These are phyloP conservation scores for Anguilla megastoma DNA, from an alignment of 2,797 vertebrate genomes.

Conservation along the genomic window DNA sequence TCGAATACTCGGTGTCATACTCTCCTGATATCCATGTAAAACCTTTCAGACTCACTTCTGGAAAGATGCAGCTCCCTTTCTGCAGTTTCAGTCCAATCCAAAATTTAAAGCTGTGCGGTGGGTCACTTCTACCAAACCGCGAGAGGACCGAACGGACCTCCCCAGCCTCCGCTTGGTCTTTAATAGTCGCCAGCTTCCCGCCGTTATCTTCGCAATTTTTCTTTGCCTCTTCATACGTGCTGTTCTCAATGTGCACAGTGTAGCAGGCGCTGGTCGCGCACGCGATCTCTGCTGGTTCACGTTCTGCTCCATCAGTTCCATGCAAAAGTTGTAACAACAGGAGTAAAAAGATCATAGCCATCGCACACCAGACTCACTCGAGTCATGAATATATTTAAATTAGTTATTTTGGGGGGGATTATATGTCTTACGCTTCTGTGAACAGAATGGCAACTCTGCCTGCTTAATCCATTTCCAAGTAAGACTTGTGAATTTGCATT, in stretches of 20 bases:
- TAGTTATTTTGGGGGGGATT: not conserved
- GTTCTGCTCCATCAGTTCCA: constrained; percentile 32
- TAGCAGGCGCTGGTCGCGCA: constrained; percentile 65
- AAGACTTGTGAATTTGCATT: constrained; percentile 45
- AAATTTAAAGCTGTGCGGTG: constrained; percentile 32
- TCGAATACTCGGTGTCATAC: constrained; percentile 60
- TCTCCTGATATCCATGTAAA: constrained; percentile 67
- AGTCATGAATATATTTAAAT: constrained; percentile 10
- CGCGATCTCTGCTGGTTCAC: constrained; percentile 44
- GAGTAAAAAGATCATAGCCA: constrained; percentile 59
- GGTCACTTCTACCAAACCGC: constrained; percentile 36
- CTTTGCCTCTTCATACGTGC: constrained; percentile 52
- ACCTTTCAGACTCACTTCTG: constrained; percentile 52
- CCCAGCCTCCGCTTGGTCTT: constrained; percentile 50
- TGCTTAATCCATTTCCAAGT: constrained; percentile 42
- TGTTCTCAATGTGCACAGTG: constrained; percentile 56
- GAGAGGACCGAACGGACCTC: constrained; percentile 40
- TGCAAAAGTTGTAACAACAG: constrained; percentile 50
- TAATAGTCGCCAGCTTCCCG: constrained; percentile 67
- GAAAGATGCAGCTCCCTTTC: constrained; percentile 50
- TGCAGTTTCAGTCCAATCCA: constrained; percentile 70
- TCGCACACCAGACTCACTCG: constrained; percentile 24
- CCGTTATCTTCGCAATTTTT: constrained; percentile 60
- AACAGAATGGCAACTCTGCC: constrained; percentile 39
- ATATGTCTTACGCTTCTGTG: constrained; percentile 28